Conservation (phyloP, 2,113 vertebrate species). For the Hippopotamus amphibius region DNA sequence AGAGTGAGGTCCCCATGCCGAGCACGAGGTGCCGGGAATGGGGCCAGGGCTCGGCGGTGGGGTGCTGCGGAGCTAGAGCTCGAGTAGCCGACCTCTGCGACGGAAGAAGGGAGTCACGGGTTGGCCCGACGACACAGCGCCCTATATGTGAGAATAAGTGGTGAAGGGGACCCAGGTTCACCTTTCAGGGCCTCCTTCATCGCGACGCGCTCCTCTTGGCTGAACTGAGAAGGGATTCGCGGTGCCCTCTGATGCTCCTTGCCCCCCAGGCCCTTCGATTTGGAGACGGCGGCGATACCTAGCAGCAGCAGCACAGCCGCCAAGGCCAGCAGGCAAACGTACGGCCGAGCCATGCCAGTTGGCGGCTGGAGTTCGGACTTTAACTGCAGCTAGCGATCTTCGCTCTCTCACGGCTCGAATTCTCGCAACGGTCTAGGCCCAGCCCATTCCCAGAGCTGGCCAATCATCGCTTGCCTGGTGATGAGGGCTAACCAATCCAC, state of each 20-base stretch:
- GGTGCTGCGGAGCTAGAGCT: not conserved
- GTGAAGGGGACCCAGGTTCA: conserved; percentile 63
- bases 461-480: not conserved
- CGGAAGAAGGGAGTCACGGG: not conserved
- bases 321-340: not conserved
- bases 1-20: too few species aligned
- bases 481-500: not conserved
- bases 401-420: accelerated
- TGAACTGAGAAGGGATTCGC: conserved; percentile 73
- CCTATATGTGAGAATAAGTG: not conserved
- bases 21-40: not conserved
- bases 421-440: not conserved
- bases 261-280: not conserved
- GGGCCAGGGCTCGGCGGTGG: not conserved
- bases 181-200: conserved; percentile 86
- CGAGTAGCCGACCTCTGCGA: not conserved
- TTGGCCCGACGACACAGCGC: not conserved
- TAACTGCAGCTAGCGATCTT: accelerated
- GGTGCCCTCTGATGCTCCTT: not conserved
- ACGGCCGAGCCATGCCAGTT: conserved; percentile 9
- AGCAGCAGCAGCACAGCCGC: conserved; percentile 70
- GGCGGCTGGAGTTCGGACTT: not conserved
- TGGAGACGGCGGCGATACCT: conserved; percentile 47
- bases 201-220: conserved; percentile 68
- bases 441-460: not conserved